Conservation (phyloP, 2,888 invertebrate species). For the Ophion ellenae region DNA sequence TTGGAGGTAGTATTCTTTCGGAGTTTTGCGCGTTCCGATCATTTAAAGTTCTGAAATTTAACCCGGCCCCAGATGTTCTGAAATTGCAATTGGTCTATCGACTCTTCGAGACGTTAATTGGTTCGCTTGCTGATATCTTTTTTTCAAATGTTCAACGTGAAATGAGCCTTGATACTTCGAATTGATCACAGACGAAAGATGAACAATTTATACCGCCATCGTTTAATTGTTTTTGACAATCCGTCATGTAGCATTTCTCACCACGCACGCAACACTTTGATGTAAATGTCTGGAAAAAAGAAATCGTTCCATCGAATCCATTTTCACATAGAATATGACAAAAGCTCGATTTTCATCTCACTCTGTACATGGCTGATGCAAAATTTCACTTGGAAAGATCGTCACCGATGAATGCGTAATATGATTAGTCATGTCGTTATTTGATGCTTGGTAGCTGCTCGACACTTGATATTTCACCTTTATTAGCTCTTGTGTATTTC, state of each 20-base stretch:
- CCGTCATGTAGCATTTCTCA: neutral
- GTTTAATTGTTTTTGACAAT: neutral
- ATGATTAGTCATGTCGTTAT: conserved; percentile 54
- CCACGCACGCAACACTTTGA: neutral
- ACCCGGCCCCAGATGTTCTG: too few species aligned
- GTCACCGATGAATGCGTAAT: conserved; percentile 65
- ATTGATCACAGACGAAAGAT: neutral
- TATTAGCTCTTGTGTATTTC: conserved; percentile 21
- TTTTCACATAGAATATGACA: too few species aligned
- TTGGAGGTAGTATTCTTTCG: too few species aligned
- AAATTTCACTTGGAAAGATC: conserved; percentile 40
- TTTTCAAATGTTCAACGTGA: neutral
- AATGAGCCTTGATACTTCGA: neutral
- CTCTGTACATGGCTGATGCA: conserved; percentile 44
- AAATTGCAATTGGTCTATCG: neutral
- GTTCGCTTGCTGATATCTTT: neutral
- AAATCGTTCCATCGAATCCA: neutral
- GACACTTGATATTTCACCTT: conserved; percentile 61
- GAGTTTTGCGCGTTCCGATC: too few species aligned
- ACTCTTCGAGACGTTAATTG: neutral
- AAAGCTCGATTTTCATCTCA: conserved; percentile 16
- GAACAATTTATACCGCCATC: neutral
- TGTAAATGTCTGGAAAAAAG: neutral
- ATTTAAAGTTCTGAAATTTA: too few species aligned
- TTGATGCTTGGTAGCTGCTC: conserved; percentile 81